These are phyloP conservation scores for Ophioninae sp. DNA, from an alignment of 2,888 invertebrate species.

Conservation along the genomic window DNA sequence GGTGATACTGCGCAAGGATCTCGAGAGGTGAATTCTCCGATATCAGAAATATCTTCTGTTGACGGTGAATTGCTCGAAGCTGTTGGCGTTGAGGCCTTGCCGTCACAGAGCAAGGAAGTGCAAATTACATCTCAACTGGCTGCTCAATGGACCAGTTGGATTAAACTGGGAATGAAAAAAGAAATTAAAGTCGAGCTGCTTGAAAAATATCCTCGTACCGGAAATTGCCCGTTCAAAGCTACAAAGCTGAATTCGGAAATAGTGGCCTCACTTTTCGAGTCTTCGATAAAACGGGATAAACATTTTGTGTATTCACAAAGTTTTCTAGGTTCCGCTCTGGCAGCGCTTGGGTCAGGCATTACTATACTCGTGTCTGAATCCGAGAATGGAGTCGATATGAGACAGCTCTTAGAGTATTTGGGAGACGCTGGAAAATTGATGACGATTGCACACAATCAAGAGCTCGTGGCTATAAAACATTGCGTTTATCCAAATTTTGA, in stretches of 20 bases:
- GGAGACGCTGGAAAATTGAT: too few relatives aligned
- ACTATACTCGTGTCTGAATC: too few relatives aligned
- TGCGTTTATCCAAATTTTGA: too few relatives aligned
- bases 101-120: slow-evolving; percentile 34
- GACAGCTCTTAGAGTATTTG: slow-evolving; percentile 30
- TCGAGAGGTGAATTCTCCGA: not conserved
- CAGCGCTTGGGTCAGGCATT: slow-evolving; percentile 43
- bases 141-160: slow-evolving; percentile 39
- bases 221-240: too few relatives aligned
- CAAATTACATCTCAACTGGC: slow-evolving; percentile 41
- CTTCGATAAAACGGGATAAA: slow-evolving; percentile 30
- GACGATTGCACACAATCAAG: too few relatives aligned
- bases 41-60: slow-evolving; percentile 1
- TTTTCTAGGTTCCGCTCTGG: slow-evolving; percentile 43
- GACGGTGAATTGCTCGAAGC: not conserved
- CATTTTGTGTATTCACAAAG: slow-evolving; percentile 53
- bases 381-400: slow-evolving; percentile 37
- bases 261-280: too few relatives aligned
- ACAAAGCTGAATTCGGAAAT: too few relatives aligned
- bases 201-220: not conserved
- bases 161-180: not conserved
- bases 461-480: too few relatives aligned
- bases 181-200: not conserved
- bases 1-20: slow-evolving; percentile 20
- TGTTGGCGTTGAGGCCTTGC: too few relatives aligned